These are phyloP conservation scores for Mionectes macconnelli DNA, from an alignment of 2,113 vertebrate species.

Conservation along the genomic window DNA sequence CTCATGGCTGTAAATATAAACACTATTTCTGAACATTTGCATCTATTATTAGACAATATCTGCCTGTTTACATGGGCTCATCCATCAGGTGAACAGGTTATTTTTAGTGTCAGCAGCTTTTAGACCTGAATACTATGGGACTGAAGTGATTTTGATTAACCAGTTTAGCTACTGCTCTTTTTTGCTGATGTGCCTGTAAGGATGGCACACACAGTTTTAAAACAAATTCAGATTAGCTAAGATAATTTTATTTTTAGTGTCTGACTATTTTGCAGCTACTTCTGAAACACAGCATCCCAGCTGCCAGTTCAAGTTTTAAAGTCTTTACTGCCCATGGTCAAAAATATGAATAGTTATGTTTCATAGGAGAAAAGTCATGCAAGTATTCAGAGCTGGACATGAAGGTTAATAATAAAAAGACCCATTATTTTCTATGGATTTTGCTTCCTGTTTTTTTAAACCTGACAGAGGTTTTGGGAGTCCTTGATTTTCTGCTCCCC, in stretches of 20 bases:
- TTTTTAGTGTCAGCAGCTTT: background rate
- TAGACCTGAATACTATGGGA: background rate
- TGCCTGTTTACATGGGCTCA: background rate
- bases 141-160: background rate
- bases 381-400: background rate
- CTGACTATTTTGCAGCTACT: background rate
- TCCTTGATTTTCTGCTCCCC: background rate
- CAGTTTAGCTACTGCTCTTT: background rate
- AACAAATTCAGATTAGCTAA: background rate
- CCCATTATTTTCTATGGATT: background rate
- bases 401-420: background rate
- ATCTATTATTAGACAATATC: background rate
- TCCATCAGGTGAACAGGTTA: background rate
- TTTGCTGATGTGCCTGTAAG: background rate
- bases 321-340: background rate
- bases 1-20: background rate
- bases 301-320: background rate
- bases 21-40: slow-evolving; percentile 12
- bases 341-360: background rate
- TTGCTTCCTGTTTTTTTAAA: background rate
- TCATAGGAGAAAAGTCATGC: background rate
- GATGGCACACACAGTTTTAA: background rate
- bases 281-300: background rate
- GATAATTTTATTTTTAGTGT: background rate
- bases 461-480: background rate